Conservation (phyloP, 2,113 vertebrate genomes). For the Anas platyrhynchos region DNA sequence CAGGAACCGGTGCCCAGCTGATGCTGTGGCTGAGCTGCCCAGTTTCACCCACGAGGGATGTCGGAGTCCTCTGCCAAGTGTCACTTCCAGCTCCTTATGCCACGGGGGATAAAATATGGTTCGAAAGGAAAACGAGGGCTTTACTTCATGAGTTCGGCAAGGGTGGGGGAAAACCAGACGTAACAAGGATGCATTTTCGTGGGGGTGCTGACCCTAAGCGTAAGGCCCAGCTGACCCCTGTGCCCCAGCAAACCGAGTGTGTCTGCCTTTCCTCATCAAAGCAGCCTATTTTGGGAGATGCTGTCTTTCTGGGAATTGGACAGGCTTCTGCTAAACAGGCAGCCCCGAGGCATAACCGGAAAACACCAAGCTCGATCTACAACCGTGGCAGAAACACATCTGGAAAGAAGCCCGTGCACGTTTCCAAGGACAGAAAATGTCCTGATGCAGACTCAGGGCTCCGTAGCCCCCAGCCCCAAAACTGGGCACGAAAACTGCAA, state of each 20-base stretch:
- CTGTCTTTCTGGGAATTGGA: conserved; percentile 14
- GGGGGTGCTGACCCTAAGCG: background rate
- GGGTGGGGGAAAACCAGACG: fast-evolving
- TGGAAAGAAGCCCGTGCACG: background rate
- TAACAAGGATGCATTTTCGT: background rate
- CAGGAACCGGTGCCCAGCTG: background rate
- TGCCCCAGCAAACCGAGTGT: background rate
- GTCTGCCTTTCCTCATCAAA: background rate
- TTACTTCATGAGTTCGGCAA: background rate
- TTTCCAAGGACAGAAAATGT: fast-evolving
- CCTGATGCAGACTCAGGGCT: background rate
- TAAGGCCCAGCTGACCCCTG: background rate
- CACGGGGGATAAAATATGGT: background rate
- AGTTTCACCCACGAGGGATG: background rate
- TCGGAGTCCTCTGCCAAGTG: background rate
- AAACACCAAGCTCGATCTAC: background rate
- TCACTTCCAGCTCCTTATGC: background rate
- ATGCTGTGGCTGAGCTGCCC: background rate
- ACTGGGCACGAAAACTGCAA: background rate
- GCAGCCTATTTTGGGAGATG: conserved; percentile 34
- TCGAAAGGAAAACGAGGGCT: background rate
- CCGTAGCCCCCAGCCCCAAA: background rate
- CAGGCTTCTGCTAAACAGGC: background rate
- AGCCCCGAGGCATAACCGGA: fast-evolving
- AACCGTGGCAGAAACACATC: fast-evolving